Evolutionary conservation across 2,888 invertebrate genomes (phyloP).

Genomic region (Lacanobia wlatinum): DNA sequence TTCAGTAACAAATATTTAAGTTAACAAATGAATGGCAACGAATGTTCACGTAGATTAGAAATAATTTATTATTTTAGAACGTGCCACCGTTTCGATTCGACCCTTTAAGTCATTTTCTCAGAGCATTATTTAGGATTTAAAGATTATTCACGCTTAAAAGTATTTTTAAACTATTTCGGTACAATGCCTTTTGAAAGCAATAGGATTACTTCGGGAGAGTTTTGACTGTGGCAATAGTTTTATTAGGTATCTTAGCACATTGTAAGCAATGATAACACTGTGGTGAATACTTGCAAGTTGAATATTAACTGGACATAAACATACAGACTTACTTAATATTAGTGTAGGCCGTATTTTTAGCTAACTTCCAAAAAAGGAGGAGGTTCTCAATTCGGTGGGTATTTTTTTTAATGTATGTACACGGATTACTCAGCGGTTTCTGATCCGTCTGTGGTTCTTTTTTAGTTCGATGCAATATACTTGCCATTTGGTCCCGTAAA

Average conservation of each 20-base stretch:
- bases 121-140: slow-evolving; percentile 49
- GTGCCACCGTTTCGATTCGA: slow-evolving; percentile 26
- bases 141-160: slow-evolving; percentile 46
- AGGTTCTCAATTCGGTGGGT: no score
- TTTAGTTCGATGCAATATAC: no score
- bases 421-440: no score
- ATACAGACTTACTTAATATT: no score
- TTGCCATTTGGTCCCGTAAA: no score
- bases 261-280: slow-evolving; percentile 10
- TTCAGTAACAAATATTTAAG: slow-evolving; percentile 26
- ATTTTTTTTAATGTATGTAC: no score
- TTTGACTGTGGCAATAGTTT: slow-evolving; percentile 15
- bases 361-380: no score
- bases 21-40: slow-evolving; percentile 18
- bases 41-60: slow-evolving; percentile 41
- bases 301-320: background rate
- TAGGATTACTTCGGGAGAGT: slow-evolving; percentile 1
- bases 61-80: slow-evolving; percentile 47
- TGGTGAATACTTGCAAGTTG: background rate
- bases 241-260: slow-evolving; percentile 3
- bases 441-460: no score
- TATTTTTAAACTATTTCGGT: slow-evolving; percentile 37
- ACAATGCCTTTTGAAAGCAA: slow-evolving; percentile 24
- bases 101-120: slow-evolving; percentile 39
- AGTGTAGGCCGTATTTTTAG: no score